Evolutionary conservation across 2,113 vertebrate genomes (phyloP), one percentile per base, ranked within the genome.

Genomic region (Pholis gunnellus): DNA sequence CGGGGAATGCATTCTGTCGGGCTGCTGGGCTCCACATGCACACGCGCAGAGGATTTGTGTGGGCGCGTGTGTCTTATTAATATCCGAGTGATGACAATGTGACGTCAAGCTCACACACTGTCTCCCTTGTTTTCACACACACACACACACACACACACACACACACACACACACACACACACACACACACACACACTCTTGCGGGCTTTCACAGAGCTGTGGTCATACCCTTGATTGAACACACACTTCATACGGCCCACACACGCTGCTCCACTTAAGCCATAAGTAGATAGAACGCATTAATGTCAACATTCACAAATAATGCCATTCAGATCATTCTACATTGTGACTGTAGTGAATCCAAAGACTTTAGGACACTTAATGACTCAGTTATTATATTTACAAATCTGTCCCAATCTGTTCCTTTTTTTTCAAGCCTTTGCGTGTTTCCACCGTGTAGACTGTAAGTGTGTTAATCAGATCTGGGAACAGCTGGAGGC

Each of bases 1-100:
- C n/a, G n/a, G n/a, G n/a, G n/a, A n/a, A n/a, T n/a, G n/a, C n/a
- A n/a, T n/a, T n/a, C n/a, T n/a, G n/a, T n/a, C n/a, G n/a, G n/a
- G n/a, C n/a, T n/a, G n/a, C n/a, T n/a, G n/a, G n/a, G n/a, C n/a
- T n/a, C n/a, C n/a, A n/a, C n/a, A n/a, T n/a, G n/a, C n/a, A n/a
- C n/a, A n/a, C n/a, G 68, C 38, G 78, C 29, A 40, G 52, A 27
- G 38, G 31, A 42, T 65, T 11, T 79, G 77, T 56, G 73, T 40
- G 42, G 22, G 77, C 46, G 68, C 0, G 72, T 73, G 88, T 72
- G 82, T 89, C 78, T 90, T 94, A 88, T 93, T 93, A 94, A 93
- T 94, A 91, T 93, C 90, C 14, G 68, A 75, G 89, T 91, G 88
- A 93, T 91, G 91, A 93, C 93, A 94, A 81, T 36, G 69, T 93